phyloP scores from a whole-genome alignment of 2,797 vertebrate species.

The Enteromius paludinosus region DNA sequence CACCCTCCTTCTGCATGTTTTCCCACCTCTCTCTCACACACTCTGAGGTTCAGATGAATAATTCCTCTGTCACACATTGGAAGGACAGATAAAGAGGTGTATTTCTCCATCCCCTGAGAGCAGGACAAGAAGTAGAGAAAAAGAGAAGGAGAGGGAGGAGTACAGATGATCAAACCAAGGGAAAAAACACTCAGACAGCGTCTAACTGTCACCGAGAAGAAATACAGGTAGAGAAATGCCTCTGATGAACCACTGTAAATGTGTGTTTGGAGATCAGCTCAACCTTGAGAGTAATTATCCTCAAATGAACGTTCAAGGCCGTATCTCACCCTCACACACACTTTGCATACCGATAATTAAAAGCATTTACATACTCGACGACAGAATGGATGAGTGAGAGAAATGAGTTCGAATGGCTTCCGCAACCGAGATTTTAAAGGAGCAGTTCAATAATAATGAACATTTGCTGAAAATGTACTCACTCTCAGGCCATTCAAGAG shows the following conservation, averaged over 20 bases:
- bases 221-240: slow-evolving; percentile 5
- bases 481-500: background rate
- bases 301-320: slow-evolving; percentile 48
- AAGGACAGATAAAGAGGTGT: slow-evolving; percentile 54
- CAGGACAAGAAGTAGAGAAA: slow-evolving; percentile 24
- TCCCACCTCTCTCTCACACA: background rate
- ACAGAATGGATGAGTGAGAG: slow-evolving; percentile 11
- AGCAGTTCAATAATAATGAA: background rate
- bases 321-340: slow-evolving; percentile 14
- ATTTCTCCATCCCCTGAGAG: slow-evolving; percentile 39
- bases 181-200: slow-evolving; percentile 11
- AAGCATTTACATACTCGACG: slow-evolving; percentile 31
- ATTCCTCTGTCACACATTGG: slow-evolving; percentile 49
- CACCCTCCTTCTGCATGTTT: slow-evolving; percentile 1
- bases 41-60: slow-evolving; percentile 42
- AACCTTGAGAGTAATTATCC: slow-evolving; percentile 46
- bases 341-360: slow-evolving; percentile 43
- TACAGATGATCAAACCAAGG: slow-evolving; percentile 1
- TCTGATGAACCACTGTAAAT: slow-evolving; percentile 21
- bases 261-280: slow-evolving; percentile 40
- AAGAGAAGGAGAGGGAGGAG: background rate
- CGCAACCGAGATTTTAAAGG: background rate
- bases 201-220: slow-evolving; percentile 19
- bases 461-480: background rate
- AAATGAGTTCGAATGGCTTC: background rate